A percentile compares a stretch with the other conserved stretches of the same genome.
Conservation (phyloP, 53 echinoderm and acorn worm genomes). For the Astropecten irregularis region DNA sequence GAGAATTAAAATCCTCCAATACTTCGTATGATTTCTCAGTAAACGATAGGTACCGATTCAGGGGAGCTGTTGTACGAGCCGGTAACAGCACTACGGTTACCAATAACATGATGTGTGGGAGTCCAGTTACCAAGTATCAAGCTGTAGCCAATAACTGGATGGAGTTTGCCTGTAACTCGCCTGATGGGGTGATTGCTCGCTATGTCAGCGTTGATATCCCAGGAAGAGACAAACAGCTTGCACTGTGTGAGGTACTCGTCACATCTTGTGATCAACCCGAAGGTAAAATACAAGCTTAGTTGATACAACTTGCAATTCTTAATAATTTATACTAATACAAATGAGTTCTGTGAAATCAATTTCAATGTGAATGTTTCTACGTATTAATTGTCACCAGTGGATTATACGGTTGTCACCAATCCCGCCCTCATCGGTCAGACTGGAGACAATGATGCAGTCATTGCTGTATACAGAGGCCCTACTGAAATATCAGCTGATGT, state of each 20-base stretch:
- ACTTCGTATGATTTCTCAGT: too few relatives aligned
- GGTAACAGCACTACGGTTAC: neutral
- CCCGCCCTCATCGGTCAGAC: neutral
- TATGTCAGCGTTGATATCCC: neutral
- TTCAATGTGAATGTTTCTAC: too few relatives aligned
- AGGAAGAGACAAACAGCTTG: neutral
- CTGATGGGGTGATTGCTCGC: neutral
- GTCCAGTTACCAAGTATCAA: neutral
- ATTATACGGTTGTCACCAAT: slow-evolving; percentile 6
- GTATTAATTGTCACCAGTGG: neutral
- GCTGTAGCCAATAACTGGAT: slow-evolving; percentile 3
- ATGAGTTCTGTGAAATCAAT: too few relatives aligned
- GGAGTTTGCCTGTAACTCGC: slow-evolving; percentile 5
- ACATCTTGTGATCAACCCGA: neutral
- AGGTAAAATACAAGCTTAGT: too few relatives aligned
- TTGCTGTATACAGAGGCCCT: slow-evolving; percentile 1
- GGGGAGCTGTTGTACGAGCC: neutral
- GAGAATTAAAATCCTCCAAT: too few relatives aligned
- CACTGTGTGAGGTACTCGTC: slow-evolving; percentile 8
- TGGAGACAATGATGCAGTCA: neutral
- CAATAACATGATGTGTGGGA: neutral
- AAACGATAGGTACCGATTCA: neutral
- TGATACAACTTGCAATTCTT: too few relatives aligned
- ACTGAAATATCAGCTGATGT: slow-evolving; percentile 7
- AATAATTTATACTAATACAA: too few relatives aligned